phyloP scores from a whole-genome alignment of 2,888 invertebrate genomes.

The Campopleginae sp. region DNA sequence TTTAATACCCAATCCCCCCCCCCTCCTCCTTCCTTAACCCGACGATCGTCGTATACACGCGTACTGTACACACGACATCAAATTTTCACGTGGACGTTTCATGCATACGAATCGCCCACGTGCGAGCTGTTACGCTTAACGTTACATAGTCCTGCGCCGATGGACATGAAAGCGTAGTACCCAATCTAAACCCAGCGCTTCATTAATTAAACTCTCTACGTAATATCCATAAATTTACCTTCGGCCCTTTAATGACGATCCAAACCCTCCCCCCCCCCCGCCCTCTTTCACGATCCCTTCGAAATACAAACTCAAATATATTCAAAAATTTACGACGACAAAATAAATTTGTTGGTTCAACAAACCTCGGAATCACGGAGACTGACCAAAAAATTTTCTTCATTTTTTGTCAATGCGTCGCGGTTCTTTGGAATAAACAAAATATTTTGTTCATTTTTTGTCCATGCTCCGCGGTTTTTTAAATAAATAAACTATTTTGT shows the following conservation, averaged over 20 bases:
- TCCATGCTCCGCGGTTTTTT: no score
- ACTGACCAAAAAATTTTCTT: no score
- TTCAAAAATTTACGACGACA: not conserved
- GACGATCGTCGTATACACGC: slow-evolving; percentile 1
- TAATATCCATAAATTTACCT: slow-evolving; percentile 56
- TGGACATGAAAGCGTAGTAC: slow-evolving; percentile 28
- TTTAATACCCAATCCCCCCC: slow-evolving; percentile 44
- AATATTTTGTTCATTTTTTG: no score
- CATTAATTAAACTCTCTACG: slow-evolving; percentile 55
- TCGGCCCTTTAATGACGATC: slow-evolving; percentile 42
- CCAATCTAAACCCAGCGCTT: slow-evolving; percentile 32
- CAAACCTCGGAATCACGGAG: no score
- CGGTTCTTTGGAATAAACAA: no score
- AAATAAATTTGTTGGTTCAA: no score
- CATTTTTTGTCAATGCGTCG: no score
- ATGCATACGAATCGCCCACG: slow-evolving; percentile 36
- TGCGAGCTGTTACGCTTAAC: slow-evolving; percentile 38
- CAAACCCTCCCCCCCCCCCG: not conserved
- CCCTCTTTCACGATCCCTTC: slow-evolving; percentile 1
- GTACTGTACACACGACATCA: slow-evolving; percentile 52
- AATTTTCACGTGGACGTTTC: slow-evolving; percentile 58
- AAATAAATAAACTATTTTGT: no score
- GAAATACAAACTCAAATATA: not conserved
- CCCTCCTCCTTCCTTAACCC: not conserved
- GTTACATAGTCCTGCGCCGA: slow-evolving; percentile 23